phyloP scores from a whole-genome alignment of 2,113 vertebrate genomes.

The Rousettus leschenaultii region DNA sequence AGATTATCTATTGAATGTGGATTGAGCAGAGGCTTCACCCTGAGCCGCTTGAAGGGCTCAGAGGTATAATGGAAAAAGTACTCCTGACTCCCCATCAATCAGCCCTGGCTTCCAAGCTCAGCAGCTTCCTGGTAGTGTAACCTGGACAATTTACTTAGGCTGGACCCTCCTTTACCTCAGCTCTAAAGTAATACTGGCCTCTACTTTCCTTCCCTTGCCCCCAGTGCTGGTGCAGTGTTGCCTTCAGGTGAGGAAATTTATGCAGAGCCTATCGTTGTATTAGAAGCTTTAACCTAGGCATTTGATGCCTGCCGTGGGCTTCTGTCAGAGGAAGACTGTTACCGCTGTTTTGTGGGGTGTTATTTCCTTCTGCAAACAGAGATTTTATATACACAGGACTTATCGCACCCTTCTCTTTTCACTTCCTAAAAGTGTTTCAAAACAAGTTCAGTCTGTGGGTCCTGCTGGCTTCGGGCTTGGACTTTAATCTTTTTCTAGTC shows the following conservation, averaged over 20 bases:
- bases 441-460: neutral
- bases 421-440: conserved; percentile 63
- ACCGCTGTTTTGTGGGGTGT: neutral
- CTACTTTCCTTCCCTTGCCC: neutral
- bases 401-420: conserved; percentile 32
- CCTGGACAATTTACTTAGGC: neutral
- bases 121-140: neutral
- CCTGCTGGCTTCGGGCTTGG: neutral
- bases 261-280: neutral
- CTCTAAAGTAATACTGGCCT: neutral
- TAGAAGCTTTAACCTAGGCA: neutral
- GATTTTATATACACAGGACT: neutral
- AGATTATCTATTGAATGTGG: neutral
- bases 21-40: neutral
- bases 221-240: neutral
- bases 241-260: neutral
- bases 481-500: conserved; percentile 40
- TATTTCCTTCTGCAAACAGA: conserved; percentile 50
- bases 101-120: neutral
- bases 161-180: neutral
- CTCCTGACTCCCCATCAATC: neutral
- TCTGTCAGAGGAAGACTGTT: neutral
- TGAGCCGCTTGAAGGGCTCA: neutral
- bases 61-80: neutral
- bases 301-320: neutral